Base-by-base conservation (phyloP, 2,888 invertebrate species). In the Proisotoma minuta region DNA sequence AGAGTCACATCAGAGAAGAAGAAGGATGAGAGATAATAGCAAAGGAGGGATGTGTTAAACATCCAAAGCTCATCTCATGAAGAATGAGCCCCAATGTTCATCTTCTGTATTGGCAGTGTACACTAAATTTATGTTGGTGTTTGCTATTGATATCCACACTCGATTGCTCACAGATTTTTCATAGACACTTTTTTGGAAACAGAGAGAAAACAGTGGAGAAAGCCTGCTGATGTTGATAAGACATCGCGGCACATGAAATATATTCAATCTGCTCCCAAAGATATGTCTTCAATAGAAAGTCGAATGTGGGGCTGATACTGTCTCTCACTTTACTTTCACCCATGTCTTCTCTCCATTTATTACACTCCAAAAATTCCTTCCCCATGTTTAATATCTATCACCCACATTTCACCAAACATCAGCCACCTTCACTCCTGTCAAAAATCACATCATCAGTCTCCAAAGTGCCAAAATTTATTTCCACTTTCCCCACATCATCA, bases 81-180 rank as follows among this genome's bases (percentile, higher is more conserved):
- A 20, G 20, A 20, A 47, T 47, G 47, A 47, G n/a, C 47, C 20
- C 5, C 10, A 47, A 24, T 52, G 52, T 52, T 26, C n/a, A 10
- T 52, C 3, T 2, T 26, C 27, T 27, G 52, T 52, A 28, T 3
- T 26, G 40, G 57, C 59, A 67, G 67, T 68, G 62, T 66, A 72
- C 68, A 72, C 57, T 62, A 68, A 70, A 72, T 72, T 68, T 72
- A 71, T 72, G 71, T 72, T 71, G 72, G 71, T 72, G 72, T 71
- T 71, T 72, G 67, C 68, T 68, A 69, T 71, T 71, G 72, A 72
- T 72, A 72, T 71, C 70, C 71, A 72, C 72, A 72, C 72, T 72
- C 71, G 72, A 72, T 72, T 72, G 72, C 72, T 68, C 71, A 66
- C 71, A 72, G 72, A 72, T 72, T 72, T 72, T 72, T 72, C 72